Conservation (phyloP, 2,888 invertebrate genomes). For the Lacanobia wlatinum region DNA sequence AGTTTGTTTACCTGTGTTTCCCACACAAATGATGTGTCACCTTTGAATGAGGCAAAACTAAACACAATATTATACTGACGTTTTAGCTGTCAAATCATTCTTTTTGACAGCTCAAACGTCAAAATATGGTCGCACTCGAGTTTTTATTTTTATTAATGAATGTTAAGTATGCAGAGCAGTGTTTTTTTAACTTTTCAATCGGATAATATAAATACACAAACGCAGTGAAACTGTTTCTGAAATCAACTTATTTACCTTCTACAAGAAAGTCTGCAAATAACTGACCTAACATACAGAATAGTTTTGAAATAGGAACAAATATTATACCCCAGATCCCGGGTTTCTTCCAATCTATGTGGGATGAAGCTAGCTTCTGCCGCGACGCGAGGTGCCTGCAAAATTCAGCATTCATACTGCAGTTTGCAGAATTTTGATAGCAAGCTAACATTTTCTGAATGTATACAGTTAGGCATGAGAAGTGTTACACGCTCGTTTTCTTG, state of each 20-base stretch:
- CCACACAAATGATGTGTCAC: neutral
- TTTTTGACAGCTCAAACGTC: neutral
- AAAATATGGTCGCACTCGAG: too few species aligned
- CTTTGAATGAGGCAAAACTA: neutral
- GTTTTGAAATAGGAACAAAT: conserved; percentile 14
- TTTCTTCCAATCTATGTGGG: conserved; percentile 34
- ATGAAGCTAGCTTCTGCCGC: conserved; percentile 17
- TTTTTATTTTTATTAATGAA: neutral
- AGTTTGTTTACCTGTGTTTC: neutral
- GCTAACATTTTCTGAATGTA: conserved; percentile 5
- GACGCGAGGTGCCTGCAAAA: conserved; percentile 20
- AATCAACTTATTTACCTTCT: neutral
- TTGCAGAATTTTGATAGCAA: conserved; percentile 19
- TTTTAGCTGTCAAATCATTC: neutral
- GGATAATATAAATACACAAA: too few species aligned
- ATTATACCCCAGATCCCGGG: conserved; percentile 18
- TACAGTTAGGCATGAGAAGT: neutral
- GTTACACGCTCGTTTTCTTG: neutral
- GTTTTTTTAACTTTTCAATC: too few species aligned
- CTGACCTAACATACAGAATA: neutral
- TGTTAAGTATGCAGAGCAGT: neutral
- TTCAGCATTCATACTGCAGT: conserved; percentile 33
- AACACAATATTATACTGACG: neutral
- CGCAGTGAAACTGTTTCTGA: neutral
- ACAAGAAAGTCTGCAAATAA: too few species aligned